Evolutionary conservation across 1,140 invertebrate species (phyloP), one percentile per base, ranked within the genome.

Genomic region (Papilio dardanus): DNA sequence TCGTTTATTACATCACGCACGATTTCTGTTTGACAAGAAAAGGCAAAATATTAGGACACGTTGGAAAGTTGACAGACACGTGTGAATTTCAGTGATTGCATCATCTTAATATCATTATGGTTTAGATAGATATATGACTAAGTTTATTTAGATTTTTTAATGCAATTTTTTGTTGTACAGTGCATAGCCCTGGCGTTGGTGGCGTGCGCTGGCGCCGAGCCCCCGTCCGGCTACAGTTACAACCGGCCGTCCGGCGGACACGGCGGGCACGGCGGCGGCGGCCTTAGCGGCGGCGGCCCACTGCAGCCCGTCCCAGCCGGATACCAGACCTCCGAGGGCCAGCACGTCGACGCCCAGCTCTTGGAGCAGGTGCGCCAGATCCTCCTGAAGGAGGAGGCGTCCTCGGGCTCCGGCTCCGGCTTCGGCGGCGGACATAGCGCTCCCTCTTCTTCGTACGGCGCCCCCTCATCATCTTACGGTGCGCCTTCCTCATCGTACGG

Each of bases 281-380:
- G 91, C 71, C 81, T 86, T 28, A 86, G 89, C 74, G 94, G 94
- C 46, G 93, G 94, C 37, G 88, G 86, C 58, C 81, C 78, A 82
- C 96, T 96, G 93, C 94, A 94, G 30, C 94, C 95, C 76, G 96
- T 96, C 1, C 95, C 96, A 42, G 93, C 94, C 46, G 96, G 96
- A 68, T 95, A 94, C 86, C 95, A 96, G 79, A 96, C 95, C 79
- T 96, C 93, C 85, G 96, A 97, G 83, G 96, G 96, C 19, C 95
- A 95, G 71, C 94, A 95, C 81, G 96, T 97, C 75, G 96, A 97
- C 86, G 90, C 94, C n/a, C 94, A 94, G 10, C 94, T 97, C 40
- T 94, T 97, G n/a, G 96, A 97, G 84, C 96, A 96, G 86, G 95
- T 97, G 85, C 95, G 96, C 78, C 95, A 96, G 85, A 96, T 97